Percentiles rank a stretch among this genome's conserved stretches.
Evolutionary conservation across 2,888 invertebrate genomes (phyloP).

Genomic region (Protodeltote pygarga): DNA sequence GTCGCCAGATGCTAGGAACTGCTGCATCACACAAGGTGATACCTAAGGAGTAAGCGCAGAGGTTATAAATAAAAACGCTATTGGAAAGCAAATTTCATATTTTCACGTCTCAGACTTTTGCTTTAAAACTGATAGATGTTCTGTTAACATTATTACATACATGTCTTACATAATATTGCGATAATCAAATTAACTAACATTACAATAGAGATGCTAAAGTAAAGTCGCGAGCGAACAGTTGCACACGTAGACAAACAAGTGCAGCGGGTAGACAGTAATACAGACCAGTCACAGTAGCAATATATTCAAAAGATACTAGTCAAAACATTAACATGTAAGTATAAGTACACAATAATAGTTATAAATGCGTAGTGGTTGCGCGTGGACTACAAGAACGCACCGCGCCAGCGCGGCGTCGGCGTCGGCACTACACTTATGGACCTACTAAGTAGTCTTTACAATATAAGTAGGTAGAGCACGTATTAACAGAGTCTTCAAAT

Average conservation of each 20-base stretch:
- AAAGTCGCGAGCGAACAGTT: constrained; percentile 20
- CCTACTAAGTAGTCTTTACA: too few species aligned
- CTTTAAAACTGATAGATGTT: constrained; percentile 76
- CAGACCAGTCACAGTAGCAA: constrained; percentile 12
- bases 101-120: constrained; percentile 79
- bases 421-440: too few species aligned
- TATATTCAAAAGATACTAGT: constrained; percentile 26
- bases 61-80: constrained; percentile 37
- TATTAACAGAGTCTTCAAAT: neutral
- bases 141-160: constrained; percentile 64
- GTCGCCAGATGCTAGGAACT: neutral
- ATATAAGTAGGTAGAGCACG: neutral
- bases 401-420: neutral
- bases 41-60: neutral
- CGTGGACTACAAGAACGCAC: constrained; percentile 10
- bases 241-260: constrained; percentile 18
- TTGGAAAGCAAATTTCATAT: constrained; percentile 81
- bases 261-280: constrained; percentile 24
- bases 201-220: constrained; percentile 44
- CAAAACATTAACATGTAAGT: constrained; percentile 29
- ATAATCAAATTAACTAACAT: constrained; percentile 54
- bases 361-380: constrained; percentile 51
- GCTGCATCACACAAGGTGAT: neutral
- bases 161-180: constrained; percentile 62
- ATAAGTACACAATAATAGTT: constrained; percentile 32